Base-by-base conservation (phyloP, 2,888 invertebrate genomes). In the Cheiracanthium punctorium region DNA sequence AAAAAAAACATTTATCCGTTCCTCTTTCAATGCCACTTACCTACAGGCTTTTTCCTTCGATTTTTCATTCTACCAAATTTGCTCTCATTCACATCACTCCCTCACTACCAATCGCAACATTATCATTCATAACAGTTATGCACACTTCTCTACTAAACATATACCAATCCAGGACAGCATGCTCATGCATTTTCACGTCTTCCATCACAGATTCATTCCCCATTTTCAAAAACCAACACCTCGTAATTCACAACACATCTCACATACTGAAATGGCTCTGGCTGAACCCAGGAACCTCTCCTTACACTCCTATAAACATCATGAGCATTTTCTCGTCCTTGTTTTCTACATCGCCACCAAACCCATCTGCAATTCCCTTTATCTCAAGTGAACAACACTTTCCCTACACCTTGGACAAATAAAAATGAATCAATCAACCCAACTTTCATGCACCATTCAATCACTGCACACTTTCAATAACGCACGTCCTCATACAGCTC, bases 261-360 rank as follows among this genome's bases (percentile, higher is more conserved):
- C 10, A 65, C 24, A 30, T 65, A 29, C 29, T 65, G 28, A 65
- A 30, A 65, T 7, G 10, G 29, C 65, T 65, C 65, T 29, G 65
- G 1, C 65, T 65, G 28, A 65, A 65, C 65, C n/a, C 65, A 65
- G 65, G 65, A 65, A 65, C 28, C 65, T 65, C 28, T 65, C 65
- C 65, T 65, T 28, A 20, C 65, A 7, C 37, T 37, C 37, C 37
- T 37, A 37, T 4, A 4, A 37, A 37, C 37, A 37, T 37, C 37
- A 37, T 37, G 37, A 4, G 10, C 37, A 37, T 37, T 37, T 10
- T 7, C 37, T 37, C 10, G 4, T 7, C 37, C 37, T 37, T 37
- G 37, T 10, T 37, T 37, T 37, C 37, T 37, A 37, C 37, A 37
- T 37, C 10, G 37, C 37, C 37, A 37, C 37, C 37, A 37, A 37